Evolutionary conservation across 2,888 invertebrate genomes (phyloP), one percentile per base, ranked within the genome.

Genomic region (Platypus cylindrus): DNA sequence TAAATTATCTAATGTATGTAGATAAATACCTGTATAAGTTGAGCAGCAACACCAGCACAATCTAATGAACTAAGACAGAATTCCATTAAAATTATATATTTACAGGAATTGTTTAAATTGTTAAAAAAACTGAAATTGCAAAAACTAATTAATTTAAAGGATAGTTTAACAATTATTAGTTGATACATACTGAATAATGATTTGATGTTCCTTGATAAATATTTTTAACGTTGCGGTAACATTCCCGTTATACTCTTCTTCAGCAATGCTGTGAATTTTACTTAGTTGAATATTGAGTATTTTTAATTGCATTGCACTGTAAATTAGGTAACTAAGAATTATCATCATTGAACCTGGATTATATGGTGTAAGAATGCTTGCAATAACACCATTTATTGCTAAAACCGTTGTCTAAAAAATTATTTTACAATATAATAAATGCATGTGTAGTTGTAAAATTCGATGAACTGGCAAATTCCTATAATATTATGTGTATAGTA

Each of bases 201-300:
- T 4, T 27, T 27, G 27, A 27, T 27, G 27, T 20, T 34, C 16
- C 16, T 11, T 20, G 11, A 30, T 17, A 18, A 17, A n/a, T 11
- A 8, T 20, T 18, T 30, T 30, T 3, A 30, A 18, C n/a, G 13
- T 13, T 12, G 20, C 8, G 3, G 27, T 16, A 5, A 27, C 27
- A 14, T 27, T 16, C 13, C 14, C 14, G 9, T 27, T 14, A 9
- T 27, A 27, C 14, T 8, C 8, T 3, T 3, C 12, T 27, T 27
- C 27, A 12, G 27, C 27, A 13, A 14, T 27, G 8, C 15, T 4
- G 9, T 27, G 27, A 27, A 27, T 27, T 5, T 12, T 8, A 13
- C 15, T 27, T 8, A 27, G 9, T 11, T 9, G 13, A 14, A 27
- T 27, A 15, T 27, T 13, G 9, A 27, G 15, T 12, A 27, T 27